A percentile compares a stretch with the other conserved stretches of the same genome.
phyloP scores from a whole-genome alignment of 2,113 vertebrate genomes.

The Phocoena phocoena region DNA sequence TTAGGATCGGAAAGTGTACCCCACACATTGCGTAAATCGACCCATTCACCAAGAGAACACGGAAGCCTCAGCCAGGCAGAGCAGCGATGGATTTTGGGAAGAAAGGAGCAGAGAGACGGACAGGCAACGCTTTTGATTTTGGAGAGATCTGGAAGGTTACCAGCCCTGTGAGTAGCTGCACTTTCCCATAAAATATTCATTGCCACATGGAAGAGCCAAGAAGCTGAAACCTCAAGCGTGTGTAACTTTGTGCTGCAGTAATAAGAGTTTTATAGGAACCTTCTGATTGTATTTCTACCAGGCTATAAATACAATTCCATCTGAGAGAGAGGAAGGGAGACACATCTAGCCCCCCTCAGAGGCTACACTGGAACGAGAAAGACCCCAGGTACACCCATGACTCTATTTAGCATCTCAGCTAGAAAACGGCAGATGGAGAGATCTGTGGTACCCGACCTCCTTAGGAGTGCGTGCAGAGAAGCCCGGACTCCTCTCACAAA shows the following conservation, averaged over 20 bases:
- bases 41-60: not conserved
- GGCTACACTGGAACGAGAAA: rapidly evolving
- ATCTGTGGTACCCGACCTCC: not conserved
- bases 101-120: not conserved
- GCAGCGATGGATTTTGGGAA: not conserved
- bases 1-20: not conserved
- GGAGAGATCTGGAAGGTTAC: conserved; percentile 85
- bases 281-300: conserved; percentile 83
- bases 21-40: not conserved
- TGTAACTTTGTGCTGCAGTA: conserved; percentile 91
- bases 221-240: conserved; percentile 94
- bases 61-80: not conserved
- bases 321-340: not conserved
- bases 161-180: conserved; percentile 81
- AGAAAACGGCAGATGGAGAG: not conserved
- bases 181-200: conserved; percentile 99
- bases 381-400: conserved; percentile 20
- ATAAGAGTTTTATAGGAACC: conserved; percentile 86
- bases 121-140: conserved; percentile 59
- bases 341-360: rapidly evolving
- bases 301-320: conserved; percentile 58
- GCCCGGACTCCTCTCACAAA: not conserved
- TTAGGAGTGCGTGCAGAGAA: not conserved
- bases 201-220: conserved; percentile 86
- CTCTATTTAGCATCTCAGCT: not conserved